phyloP scores from a whole-genome alignment of 2,797 vertebrate genomes.

The Crax fasciolata region DNA sequence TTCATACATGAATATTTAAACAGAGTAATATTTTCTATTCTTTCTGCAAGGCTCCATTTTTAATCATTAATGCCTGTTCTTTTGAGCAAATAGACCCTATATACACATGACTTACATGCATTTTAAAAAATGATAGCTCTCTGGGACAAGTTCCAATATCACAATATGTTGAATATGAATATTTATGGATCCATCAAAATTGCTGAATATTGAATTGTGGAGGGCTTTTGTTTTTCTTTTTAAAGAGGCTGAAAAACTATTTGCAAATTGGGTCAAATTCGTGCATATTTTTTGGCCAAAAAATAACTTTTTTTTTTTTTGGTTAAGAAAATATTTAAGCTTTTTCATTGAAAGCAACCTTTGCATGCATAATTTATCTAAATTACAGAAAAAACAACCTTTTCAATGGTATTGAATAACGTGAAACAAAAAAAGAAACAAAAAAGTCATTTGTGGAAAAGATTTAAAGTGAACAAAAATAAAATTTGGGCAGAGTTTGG shows the following conservation, averaged over 20 bases:
- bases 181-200: conserved; percentile 42
- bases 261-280: conserved; percentile 38
- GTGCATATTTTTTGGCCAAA: neutral
- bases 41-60: neutral
- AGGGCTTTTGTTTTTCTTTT: neutral
- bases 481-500: neutral
- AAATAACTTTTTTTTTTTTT: neutral
- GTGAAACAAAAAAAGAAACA: neutral
- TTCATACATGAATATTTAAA: conserved; percentile 40
- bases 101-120: neutral
- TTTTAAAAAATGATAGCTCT: neutral
- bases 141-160: conserved; percentile 28
- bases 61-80: conserved; percentile 43
- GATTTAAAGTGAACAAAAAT: neutral
- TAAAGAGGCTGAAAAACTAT: neutral
- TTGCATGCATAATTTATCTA: neutral
- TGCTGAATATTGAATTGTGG: neutral
- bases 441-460: neutral
- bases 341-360: neutral
- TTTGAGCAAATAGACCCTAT: conserved; percentile 17
- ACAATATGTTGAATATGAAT: conserved; percentile 45
- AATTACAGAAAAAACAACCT: neutral
- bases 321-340: neutral
- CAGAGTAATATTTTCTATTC: neutral
- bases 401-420: neutral